A percentile compares a stretch with the other conserved stretches of the same genome.
These are phyloP conservation scores for Notodonta dromedarius DNA, from an alignment of 2,888 invertebrate species.

Conservation along the genomic window DNA sequence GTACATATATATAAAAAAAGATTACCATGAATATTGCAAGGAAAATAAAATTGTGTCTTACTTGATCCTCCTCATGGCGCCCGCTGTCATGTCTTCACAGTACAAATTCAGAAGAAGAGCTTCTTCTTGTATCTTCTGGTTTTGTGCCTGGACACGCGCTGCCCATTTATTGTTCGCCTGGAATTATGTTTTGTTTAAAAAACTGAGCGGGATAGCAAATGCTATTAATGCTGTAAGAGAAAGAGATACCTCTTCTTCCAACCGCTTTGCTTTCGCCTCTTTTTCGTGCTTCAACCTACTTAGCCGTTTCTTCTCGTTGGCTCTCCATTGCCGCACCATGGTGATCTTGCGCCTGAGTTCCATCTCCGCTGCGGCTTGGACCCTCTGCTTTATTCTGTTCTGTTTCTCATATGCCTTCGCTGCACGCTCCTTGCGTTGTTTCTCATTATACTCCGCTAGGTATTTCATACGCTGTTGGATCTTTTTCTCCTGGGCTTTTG, in stretches of 20 bases:
- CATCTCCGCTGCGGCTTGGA: conserved; percentile 74
- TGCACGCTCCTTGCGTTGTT: conserved; percentile 63
- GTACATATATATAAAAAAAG: not conserved
- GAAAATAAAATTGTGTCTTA: conserved; percentile 33
- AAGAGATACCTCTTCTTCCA: conserved; percentile 61
- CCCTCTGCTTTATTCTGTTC: conserved; percentile 70
- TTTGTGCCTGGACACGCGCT: conserved; percentile 67
- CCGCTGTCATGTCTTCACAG: conserved; percentile 69
- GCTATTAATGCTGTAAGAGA: not conserved
- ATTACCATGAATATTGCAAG: not conserved
- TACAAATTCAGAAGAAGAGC: conserved; percentile 67
- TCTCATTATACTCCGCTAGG: conserved; percentile 67
- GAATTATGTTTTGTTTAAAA: conserved; percentile 6
- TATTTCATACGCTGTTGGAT: conserved; percentile 68
- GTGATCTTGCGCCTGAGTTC: conserved; percentile 74
- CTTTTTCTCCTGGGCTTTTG: conserved; percentile 71
- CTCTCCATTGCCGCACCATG: conserved; percentile 74
- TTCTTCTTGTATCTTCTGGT: conserved; percentile 70
- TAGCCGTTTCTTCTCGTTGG: conserved; percentile 70
- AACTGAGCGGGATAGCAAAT: too few relatives aligned
- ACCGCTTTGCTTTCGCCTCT: conserved; percentile 53
- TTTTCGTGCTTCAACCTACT: conserved; percentile 63
- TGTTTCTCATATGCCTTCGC: conserved; percentile 60
- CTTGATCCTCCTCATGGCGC: conserved; percentile 62
- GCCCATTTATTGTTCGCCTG: conserved; percentile 74